These are phyloP conservation scores for Labeo calbasu DNA, from an alignment of 2,797 vertebrate species.

Conservation along the genomic window DNA sequence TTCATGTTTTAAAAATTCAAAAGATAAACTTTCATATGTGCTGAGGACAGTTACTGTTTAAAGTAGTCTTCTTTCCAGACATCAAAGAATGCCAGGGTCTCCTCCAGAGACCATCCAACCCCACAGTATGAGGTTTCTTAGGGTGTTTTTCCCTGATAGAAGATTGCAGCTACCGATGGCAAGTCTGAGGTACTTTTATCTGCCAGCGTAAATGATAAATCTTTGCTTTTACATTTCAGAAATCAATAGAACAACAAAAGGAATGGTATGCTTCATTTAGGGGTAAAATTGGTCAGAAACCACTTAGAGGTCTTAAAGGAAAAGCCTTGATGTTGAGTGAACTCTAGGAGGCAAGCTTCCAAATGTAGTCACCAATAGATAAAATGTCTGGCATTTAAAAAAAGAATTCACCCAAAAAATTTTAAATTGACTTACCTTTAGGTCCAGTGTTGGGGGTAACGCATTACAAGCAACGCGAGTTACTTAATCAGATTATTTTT, in stretches of 20 bases:
- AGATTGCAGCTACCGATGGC: neutral
- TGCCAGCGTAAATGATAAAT: neutral
- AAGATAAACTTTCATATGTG: neutral
- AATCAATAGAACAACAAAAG: neutral
- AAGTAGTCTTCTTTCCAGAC: neutral
- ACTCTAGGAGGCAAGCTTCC: neutral
- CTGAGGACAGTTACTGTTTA: neutral
- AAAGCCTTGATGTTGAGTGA: neutral
- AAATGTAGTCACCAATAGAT: neutral
- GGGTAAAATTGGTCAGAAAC: neutral
- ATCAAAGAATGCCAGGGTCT: neutral
- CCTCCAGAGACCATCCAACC: neutral
- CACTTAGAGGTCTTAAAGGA: neutral
- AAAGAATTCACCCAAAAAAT: no score
- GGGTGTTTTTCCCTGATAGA: neutral
- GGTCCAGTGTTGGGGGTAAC: no score
- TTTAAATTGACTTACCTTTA: no score
- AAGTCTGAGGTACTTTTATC: neutral
- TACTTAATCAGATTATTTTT: neutral
- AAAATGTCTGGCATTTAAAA: neutral
- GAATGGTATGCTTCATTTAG: neutral
- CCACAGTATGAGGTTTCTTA: conserved; percentile 1
- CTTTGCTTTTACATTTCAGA: neutral
- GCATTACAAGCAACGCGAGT: no score
- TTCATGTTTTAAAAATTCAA: neutral